Evolutionary conservation across 2,888 invertebrate genomes (phyloP), one percentile per base, ranked within the genome.

Genomic region (Barypeithes pellucidus): DNA sequence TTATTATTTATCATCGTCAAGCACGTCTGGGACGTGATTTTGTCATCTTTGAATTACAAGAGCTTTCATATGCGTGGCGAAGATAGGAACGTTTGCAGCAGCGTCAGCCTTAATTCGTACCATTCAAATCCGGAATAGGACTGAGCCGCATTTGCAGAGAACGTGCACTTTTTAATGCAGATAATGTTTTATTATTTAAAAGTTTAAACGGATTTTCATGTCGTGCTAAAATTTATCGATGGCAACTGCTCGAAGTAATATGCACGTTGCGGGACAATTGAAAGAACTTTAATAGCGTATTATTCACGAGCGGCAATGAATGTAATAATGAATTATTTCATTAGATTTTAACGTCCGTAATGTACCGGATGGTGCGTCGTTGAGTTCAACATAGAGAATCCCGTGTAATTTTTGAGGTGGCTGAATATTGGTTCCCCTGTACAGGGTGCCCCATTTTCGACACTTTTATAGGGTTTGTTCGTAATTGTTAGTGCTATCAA

Each of bases 1-100:
- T 57, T 57, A 57, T 57, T 57, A 57, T 57, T 57, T 57, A 57
- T 57, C 54, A 57, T 57, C 54, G 54, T 57, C 54, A 57, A 57
- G 54, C 54, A 57, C 54, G 54, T 57, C 29, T 29, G 33, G 54
- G 36, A 57, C 54, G 54, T 57, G 54, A 57, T 57, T 57, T 57
- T 57, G 54, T 57, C 54, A 57, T 57, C 54, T 57, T 57, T 57
- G 54, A 57, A 57, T 57, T 57, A 57, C 54, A 33, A 57, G 54
- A 16, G 54, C 33, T 57, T 57, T 57, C 54, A 57, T 57, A 57
- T 57, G 54, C 54, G 54, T 57, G 54, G 54, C 33, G 33, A 33
- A 57, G 54, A 57, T 57, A 57, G 33, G 36, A 57, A 57, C 29
- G 54, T 33, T 57, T 52, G 52, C 52, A 52, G 52, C 52, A 52